A percentile compares a stretch with the other conserved stretches of the same genome.
Conservation (phyloP, 1,140 invertebrate species). For the Lasioglossum albipes region DNA sequence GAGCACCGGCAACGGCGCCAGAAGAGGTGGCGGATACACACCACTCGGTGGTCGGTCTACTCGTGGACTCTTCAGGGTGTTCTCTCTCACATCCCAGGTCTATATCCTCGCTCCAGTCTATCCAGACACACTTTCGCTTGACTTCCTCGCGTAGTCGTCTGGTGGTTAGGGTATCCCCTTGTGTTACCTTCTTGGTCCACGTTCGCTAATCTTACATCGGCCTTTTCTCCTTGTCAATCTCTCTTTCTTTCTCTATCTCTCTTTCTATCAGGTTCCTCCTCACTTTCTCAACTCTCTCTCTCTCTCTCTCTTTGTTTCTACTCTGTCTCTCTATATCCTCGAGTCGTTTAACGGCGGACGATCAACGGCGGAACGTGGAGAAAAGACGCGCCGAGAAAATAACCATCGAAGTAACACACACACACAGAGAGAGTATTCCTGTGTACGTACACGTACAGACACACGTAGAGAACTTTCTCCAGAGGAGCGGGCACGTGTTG, state of each 20-base stretch:
- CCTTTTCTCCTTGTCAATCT: background rate
- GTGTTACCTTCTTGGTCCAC: conserved; percentile 4
- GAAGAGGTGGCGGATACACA: conserved; percentile 72
- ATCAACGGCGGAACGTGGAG: conserved; percentile 69
- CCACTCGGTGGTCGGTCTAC: conserved; percentile 68
- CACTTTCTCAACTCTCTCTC: background rate
- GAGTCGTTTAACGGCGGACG: conserved; percentile 54
- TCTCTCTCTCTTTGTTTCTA: conserved; percentile 31
- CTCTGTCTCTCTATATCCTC: conserved; percentile 44
- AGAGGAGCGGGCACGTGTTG: conserved; percentile 53
- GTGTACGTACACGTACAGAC: background rate
- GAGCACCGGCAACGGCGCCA: conserved; percentile 54
- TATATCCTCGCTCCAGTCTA: background rate
- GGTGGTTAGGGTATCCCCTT: conserved; percentile 11
- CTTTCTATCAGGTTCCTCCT: background rate
- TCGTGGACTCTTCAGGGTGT: conserved; percentile 16
- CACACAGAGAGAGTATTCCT: too few relatives aligned
- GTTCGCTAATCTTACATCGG: conserved; percentile 12
- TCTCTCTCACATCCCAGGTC: background rate
- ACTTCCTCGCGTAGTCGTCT: background rate
- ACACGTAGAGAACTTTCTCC: conserved; percentile 50
- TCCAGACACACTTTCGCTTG: conserved; percentile 24
- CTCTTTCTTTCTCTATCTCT: conserved; percentile 22
- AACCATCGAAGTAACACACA: conserved; percentile 7
- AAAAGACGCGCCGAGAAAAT: conserved; percentile 31